Evolutionary conservation across 2,797 vertebrate species (phyloP).

Genomic region (Poecilia gillii): DNA sequence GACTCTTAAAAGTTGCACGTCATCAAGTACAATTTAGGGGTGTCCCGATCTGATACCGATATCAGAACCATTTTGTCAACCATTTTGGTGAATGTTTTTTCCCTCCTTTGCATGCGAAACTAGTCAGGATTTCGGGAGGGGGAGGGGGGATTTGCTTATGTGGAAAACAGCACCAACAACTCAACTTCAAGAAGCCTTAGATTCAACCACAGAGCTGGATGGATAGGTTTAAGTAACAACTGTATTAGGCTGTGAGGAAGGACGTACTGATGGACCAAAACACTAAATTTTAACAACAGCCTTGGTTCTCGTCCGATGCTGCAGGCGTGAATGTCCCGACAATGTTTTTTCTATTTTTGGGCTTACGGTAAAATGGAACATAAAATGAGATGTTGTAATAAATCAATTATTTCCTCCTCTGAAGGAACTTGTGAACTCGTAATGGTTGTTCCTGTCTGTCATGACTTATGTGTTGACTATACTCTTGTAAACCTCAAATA

Average conservation of each 20-base stretch:
- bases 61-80: not conserved
- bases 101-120: no score
- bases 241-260: not conserved
- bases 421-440: no score
- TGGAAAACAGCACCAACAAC: no score
- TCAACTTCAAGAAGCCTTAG: no score
- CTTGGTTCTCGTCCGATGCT: not conserved
- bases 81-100: not conserved
- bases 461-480: no score
- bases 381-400: not conserved
- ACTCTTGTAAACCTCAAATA: no score
- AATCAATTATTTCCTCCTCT: not conserved
- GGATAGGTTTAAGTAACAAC: not conserved
- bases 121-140: not conserved
- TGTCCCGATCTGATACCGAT: not conserved
- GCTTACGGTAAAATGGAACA: not conserved
- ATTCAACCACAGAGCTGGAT: not conserved
- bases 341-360: not conserved
- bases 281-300: not conserved
- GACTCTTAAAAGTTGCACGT: constrained; percentile 2
- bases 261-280: not conserved
- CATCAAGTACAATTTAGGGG: not conserved
- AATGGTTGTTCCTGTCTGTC: no score
- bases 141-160: no score
- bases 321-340: not conserved